A percentile compares a stretch with the other conserved stretches of the same genome.
phyloP scores from a whole-genome alignment of 2,888 invertebrate species.

The Cantharis nigra region DNA sequence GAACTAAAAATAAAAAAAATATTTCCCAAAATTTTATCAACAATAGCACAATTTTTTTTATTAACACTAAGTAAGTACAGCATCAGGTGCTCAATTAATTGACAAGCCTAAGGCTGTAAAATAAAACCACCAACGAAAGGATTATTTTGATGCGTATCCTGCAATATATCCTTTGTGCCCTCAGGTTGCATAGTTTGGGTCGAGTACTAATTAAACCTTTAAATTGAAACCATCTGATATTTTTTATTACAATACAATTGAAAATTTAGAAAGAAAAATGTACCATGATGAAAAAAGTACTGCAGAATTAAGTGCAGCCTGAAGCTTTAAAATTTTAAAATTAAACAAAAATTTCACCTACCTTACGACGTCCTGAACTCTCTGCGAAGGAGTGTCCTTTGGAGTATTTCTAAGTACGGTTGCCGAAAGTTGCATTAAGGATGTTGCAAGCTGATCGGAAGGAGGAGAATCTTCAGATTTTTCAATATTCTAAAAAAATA shows the following conservation, averaged over 20 bases:
- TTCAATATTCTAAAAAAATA: constrained; percentile 45
- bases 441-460: constrained; percentile 55
- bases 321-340: background rate
- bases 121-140: constrained; percentile 1
- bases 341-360: constrained; percentile 47
- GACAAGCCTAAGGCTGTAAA: background rate
- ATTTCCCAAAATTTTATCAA: background rate
- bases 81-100: background rate
- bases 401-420: constrained; percentile 58
- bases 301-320: background rate
- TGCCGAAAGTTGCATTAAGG: constrained; percentile 59
- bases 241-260: background rate
- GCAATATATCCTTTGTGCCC: background rate
- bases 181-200: background rate
- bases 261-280: background rate
- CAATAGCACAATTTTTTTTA: background rate
- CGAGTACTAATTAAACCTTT: background rate
- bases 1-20: background rate
- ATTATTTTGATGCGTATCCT: background rate
- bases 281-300: background rate
- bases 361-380: constrained; percentile 63
- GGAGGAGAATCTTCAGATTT: constrained; percentile 50
- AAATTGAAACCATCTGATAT: background rate
- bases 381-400: constrained; percentile 52
- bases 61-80: background rate